These are phyloP conservation scores for Drosophila nr. perissopoda DNA, from an alignment of 2,888 invertebrate genomes.

Conservation along the genomic window DNA sequence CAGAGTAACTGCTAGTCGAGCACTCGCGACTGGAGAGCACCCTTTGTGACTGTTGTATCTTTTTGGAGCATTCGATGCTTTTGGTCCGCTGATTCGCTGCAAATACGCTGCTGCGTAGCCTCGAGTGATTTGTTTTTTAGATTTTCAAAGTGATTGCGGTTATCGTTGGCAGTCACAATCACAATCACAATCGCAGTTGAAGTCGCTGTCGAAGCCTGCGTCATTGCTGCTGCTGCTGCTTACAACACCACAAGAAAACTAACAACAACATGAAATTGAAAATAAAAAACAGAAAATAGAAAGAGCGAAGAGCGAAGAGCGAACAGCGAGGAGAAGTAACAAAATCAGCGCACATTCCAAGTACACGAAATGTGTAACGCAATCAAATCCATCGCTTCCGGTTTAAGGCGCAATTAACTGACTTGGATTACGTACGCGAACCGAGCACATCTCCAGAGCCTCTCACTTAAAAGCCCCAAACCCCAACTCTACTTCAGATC, in stretches of 20 bases:
- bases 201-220: constrained; percentile 21
- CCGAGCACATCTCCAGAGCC: constrained; percentile 41
- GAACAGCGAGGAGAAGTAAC: constrained; percentile 1
- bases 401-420: constrained; percentile 80
- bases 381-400: constrained; percentile 81
- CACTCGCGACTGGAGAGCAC: neutral
- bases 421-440: constrained; percentile 70
- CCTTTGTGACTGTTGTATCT: constrained; percentile 1
- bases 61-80: constrained; percentile 26
- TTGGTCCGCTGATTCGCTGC: constrained; percentile 21
- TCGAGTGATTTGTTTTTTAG: constrained; percentile 79
- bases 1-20: constrained; percentile 1
- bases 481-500: constrained; percentile 11
- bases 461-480: neutral
- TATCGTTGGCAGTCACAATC: constrained; percentile 59
- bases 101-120: constrained; percentile 57
- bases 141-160: constrained; percentile 75
- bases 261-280: constrained; percentile 50
- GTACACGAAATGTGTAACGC: constrained; percentile 76
- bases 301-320: constrained; percentile 1
- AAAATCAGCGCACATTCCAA: constrained; percentile 81
- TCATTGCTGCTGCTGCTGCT: constrained; percentile 43
- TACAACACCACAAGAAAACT: constrained; percentile 41
- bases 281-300: neutral
- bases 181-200: constrained; percentile 30